Conservation (phyloP, 2,797 vertebrate species). For the Nyctalus aviator region DNA sequence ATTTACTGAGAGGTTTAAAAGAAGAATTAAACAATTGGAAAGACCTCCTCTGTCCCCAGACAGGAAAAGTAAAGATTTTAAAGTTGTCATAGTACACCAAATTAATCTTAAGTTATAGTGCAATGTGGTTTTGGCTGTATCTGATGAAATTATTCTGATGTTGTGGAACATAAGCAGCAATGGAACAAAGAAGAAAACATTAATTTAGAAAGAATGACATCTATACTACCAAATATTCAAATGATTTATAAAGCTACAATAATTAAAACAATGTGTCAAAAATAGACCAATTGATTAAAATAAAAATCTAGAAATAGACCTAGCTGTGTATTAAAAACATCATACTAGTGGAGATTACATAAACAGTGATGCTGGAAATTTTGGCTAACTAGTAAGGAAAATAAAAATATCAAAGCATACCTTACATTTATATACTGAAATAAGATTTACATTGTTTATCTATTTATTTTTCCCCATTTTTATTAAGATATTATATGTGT, state of each 20-base stretch:
- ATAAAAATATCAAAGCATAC: not conserved
- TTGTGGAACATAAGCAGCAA: not conserved
- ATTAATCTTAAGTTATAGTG: not conserved
- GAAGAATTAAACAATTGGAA: conserved; percentile 5
- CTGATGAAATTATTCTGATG: conserved; percentile 30
- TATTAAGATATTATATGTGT: too few relatives aligned
- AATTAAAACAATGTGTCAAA: not conserved
- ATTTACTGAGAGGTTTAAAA: not conserved
- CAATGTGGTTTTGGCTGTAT: not conserved
- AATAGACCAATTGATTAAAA: conserved; percentile 13
- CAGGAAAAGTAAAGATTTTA: not conserved
- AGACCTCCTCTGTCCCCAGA: not conserved
- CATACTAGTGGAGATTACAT: not conserved
- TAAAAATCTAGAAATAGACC: not conserved
- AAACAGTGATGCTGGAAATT: not conserved
- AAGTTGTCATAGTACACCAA: not conserved
- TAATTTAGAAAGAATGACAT: not conserved
- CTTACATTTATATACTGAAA: not conserved
- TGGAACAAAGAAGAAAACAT: conserved; percentile 11
- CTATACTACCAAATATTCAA: not conserved
- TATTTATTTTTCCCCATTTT: too few relatives aligned
- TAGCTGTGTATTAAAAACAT: not conserved
- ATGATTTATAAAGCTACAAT: not conserved
- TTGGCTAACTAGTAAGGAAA: conserved; percentile 17
- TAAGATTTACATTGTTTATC: not conserved